A percentile compares a stretch with the other conserved stretches of the same genome.
phyloP scores from a whole-genome alignment of 2,797 vertebrate genomes.

The Decapterus maruadsi region DNA sequence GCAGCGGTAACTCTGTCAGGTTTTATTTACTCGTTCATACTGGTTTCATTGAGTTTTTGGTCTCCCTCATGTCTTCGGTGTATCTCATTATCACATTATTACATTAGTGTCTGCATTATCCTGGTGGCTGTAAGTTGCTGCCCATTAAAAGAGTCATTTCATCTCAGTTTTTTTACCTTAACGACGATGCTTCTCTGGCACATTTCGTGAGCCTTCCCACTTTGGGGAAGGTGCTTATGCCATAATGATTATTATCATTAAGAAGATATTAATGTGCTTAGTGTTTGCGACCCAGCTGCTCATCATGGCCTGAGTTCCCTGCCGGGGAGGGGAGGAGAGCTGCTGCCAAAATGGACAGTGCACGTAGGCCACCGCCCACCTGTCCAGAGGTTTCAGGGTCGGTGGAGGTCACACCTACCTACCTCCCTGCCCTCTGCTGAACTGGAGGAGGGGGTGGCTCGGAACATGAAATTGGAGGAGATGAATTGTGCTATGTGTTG shows the following conservation, averaged over 20 bases:
- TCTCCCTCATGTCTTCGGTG: constrained; percentile 73
- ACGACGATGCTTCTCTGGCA: constrained; percentile 83
- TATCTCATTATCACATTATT: constrained; percentile 82
- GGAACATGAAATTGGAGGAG: constrained; percentile 64
- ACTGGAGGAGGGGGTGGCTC: constrained; percentile 61
- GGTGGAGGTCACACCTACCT: constrained; percentile 91
- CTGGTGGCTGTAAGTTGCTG: constrained; percentile 78
- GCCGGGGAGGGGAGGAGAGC: constrained; percentile 63
- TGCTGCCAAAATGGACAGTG: constrained; percentile 80
- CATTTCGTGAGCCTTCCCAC: constrained; percentile 90
- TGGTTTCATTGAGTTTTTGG: constrained; percentile 69
- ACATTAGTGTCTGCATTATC: constrained; percentile 82
- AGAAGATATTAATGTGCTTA: constrained; percentile 99
- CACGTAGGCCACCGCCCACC: constrained; percentile 88
- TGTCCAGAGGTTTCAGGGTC: constrained; percentile 90
- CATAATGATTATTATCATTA: constrained; percentile 99
- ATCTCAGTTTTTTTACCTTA: constrained; percentile 77
- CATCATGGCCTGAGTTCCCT: constrained; percentile 95
- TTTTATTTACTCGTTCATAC: constrained; percentile 78
- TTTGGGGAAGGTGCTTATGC: constrained; percentile 99
- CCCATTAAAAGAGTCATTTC: constrained; percentile 84
- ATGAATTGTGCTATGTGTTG: constrained; percentile 54
- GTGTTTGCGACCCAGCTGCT: constrained; percentile 99
- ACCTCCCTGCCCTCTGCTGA: constrained; percentile 79
- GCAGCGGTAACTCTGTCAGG: constrained; percentile 52